These are phyloP conservation scores for Coracias cyanogaster DNA, from an alignment of 2,797 vertebrate genomes.

Conservation along the genomic window DNA sequence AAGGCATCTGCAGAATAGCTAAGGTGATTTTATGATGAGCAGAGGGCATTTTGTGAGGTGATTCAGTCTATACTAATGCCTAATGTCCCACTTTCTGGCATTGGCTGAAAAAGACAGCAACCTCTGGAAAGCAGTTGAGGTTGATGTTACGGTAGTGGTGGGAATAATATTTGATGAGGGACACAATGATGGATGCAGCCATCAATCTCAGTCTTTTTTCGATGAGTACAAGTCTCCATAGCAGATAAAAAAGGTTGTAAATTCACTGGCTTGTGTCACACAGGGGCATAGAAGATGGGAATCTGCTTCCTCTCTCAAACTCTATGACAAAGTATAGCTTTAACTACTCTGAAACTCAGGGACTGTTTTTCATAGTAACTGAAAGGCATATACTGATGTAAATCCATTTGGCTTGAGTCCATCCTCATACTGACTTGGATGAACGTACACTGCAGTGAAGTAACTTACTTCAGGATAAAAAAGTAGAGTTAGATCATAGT, in stretches of 20 bases:
- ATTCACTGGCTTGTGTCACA: not conserved
- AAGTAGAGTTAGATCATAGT: not conserved
- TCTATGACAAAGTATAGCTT: not conserved
- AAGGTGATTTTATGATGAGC: not conserved
- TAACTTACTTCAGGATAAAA: not conserved
- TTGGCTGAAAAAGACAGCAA: not conserved
- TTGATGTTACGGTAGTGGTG: not conserved
- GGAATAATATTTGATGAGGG: not conserved
- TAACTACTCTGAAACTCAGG: not conserved
- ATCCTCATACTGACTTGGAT: not conserved
- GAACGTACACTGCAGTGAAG: not conserved
- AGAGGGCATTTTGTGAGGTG: not conserved
- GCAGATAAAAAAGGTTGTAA: not conserved
- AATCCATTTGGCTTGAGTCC: not conserved
- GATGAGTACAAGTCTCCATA: not conserved
- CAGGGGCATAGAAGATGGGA: not conserved
- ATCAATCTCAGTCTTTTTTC: not conserved
- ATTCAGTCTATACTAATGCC: not conserved
- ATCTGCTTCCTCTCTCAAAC: not conserved
- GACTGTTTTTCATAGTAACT: not conserved
- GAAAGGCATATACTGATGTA: not conserved
- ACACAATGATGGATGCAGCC: not conserved
- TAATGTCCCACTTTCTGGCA: not conserved
- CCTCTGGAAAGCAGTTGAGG: not conserved
- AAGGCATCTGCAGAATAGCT: not conserved